Evolutionary conservation across 2,888 invertebrate species (phyloP).

Genomic region (Germaria angustata): DNA sequence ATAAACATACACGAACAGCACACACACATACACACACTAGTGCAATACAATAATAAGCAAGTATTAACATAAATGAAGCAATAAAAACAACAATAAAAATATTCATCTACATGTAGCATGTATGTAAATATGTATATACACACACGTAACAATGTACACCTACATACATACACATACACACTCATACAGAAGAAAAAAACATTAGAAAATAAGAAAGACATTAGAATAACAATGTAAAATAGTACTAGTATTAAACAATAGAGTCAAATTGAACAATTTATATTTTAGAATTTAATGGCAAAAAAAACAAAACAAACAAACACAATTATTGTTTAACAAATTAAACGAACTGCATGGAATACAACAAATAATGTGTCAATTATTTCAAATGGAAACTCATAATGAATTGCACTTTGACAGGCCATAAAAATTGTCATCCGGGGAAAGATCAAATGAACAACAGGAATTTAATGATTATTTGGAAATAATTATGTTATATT

Average conservation of each 20-base stretch:
- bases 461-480: neutral
- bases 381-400: neutral
- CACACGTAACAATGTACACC: neutral
- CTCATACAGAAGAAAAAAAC: neutral
- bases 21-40: neutral
- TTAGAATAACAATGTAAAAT: neutral
- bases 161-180: neutral
- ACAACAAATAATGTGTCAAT: constrained; percentile 8
- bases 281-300: neutral
- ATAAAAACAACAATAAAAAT: neutral
- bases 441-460: neutral
- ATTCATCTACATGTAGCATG: too few relatives aligned
- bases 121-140: neutral
- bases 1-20: neutral
- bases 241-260: neutral
- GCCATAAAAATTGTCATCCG: neutral
- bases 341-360: neutral
- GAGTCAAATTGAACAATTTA: constrained; percentile 21
- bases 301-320: neutral
- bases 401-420: neutral
- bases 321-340: constrained; percentile 6
- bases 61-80: neutral
- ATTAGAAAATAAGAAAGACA: neutral
- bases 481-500: too few relatives aligned
- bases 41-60: neutral